Evolutionary conservation across 2,888 invertebrate species (phyloP).

Genomic region (Syritta pipiens): DNA sequence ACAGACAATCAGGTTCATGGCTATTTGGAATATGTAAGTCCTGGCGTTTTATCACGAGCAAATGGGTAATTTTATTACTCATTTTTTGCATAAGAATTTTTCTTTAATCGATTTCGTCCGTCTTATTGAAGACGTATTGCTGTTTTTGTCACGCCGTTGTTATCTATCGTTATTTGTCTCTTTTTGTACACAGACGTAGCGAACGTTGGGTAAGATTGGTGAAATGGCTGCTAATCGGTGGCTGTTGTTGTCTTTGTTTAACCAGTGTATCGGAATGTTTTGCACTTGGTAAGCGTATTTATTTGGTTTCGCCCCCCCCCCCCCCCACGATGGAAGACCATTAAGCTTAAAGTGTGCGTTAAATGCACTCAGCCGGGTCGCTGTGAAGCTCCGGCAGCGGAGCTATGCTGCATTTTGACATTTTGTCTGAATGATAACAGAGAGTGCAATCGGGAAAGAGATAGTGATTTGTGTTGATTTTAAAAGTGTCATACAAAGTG

Average conservation of each 20-base stretch:
- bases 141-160: constrained; percentile 43
- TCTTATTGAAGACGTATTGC: constrained; percentile 13
- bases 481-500: neutral
- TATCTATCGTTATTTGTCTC: constrained; percentile 42
- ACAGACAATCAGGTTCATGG: constrained; percentile 57
- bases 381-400: too few relatives aligned
- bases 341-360: too few relatives aligned
- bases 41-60: constrained; percentile 21
- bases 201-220: neutral
- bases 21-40: constrained; percentile 65
- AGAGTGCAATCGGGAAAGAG: constrained; percentile 19
- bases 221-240: constrained; percentile 35
- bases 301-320: too few relatives aligned
- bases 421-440: constrained; percentile 9
- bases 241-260: constrained; percentile 55
- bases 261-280: constrained; percentile 34
- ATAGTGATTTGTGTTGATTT: constrained; percentile 39
- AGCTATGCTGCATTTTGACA: constrained; percentile 44
- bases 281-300: too few relatives aligned
- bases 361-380: too few relatives aligned
- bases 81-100: constrained; percentile 66
- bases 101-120: constrained; percentile 61
- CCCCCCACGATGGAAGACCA: too few relatives aligned
- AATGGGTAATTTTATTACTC: constrained; percentile 61
- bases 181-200: constrained; percentile 22